Evolutionary conservation across 2,888 invertebrate genomes (phyloP), one percentile per base, ranked within the genome.

Genomic region (Heterodera filipjevi): DNA sequence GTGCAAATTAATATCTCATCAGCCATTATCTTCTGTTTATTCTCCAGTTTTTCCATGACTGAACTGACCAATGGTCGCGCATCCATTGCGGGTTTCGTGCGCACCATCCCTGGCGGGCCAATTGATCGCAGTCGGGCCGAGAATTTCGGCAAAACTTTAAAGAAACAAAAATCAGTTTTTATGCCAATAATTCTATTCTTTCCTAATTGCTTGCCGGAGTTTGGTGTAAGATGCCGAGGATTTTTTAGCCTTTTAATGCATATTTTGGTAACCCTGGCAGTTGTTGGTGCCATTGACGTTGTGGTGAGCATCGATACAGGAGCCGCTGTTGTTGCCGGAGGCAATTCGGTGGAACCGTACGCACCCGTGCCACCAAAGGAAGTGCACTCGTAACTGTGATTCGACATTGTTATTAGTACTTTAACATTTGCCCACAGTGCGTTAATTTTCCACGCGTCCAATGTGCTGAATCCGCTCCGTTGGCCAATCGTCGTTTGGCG

Each of bases 361-460:
- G 30, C 66, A 68, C 68, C 76, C 39, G 74, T 64, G 71, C 80
- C 71, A 71, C 80, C 71, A 71, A 71, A 68, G 71, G 83, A 80
- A 68, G 85, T 82, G 74, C 89, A 89, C 33, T 85, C 86, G 78
- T 89, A 89, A 3, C 75, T 75, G 33, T 2, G 22, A 30, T 59
- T 12, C 8, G 46, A 22, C 3, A 27, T n/a, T 30, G 1, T 46
- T 44, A 10, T 46, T 10, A n/a, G 10, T 44, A 72, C 27, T 10
- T 27, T 10, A 27, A 27, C 27, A 27, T 27, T 27, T 59, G 68
- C 68, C 30, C 64, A 75, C 75, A 75, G 75, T 6, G 75, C 68
- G 49, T 89, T 89, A 79, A 89, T 89, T 77, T 89, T 89, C 82
- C 80, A 85, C 27, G 83, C 81, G 75, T 89, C 89, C n/a, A 84